A percentile compares a stretch with the other conserved stretches of the same genome.
Conservation (phyloP, 1,140 invertebrate genomes). For the Ephestia elutella region DNA sequence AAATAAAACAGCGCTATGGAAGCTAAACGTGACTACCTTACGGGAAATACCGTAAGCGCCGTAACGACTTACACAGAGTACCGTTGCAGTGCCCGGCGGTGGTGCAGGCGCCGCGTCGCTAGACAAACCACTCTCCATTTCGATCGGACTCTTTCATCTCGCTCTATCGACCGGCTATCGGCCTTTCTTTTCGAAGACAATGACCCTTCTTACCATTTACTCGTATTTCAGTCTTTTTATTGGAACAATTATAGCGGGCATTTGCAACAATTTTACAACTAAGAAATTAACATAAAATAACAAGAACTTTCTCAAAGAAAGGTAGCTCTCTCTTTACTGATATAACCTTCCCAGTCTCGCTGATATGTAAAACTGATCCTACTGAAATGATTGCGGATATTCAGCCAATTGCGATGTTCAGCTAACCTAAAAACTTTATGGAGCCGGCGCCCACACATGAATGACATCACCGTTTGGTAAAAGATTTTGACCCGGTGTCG, state of each 20-base stretch:
- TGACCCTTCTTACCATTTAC: conserved; percentile 33
- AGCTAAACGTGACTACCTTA: conserved; percentile 16
- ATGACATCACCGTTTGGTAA: background rate
- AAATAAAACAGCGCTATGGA: background rate
- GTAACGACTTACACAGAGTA: conserved; percentile 40
- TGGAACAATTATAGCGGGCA: background rate
- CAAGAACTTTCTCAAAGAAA: too few species aligned
- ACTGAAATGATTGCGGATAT: too few species aligned
- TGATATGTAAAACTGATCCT: too few species aligned
- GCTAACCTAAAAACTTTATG: background rate
- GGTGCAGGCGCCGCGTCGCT: conserved; percentile 34
- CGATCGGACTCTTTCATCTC: conserved; percentile 41
- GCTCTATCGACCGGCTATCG: conserved; percentile 11
- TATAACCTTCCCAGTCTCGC: too few species aligned
- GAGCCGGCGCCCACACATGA: background rate
- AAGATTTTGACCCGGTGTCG: background rate
- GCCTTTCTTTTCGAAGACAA: conserved; percentile 23
- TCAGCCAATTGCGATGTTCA: background rate
- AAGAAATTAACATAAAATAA: too few species aligned
- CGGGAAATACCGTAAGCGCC: conserved; percentile 29
- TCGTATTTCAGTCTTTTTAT: conserved; percentile 14
- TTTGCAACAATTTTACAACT: too few species aligned
- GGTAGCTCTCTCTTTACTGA: too few species aligned
- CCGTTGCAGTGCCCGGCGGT: conserved; percentile 42
- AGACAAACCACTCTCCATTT: conserved; percentile 66